Evolutionary conservation across 30 jellyfish, hydroid and myxozoan genomes (phyloP).

Genomic region (Turritopsis dohrnii): DNA sequence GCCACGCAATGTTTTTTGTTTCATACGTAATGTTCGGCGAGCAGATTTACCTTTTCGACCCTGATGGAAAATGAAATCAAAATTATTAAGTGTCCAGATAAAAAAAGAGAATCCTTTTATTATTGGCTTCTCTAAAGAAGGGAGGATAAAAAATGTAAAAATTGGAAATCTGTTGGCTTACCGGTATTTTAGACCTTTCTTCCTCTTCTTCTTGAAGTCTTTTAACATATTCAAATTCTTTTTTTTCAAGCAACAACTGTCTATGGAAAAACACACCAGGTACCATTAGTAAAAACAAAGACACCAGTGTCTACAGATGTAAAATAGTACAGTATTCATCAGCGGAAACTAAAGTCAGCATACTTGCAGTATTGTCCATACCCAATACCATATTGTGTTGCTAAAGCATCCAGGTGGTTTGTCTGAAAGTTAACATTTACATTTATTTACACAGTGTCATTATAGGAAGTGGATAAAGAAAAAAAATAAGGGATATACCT

Average conservation of each 20-base stretch:
- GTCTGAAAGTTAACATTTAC: constrained; percentile 25
- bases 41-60: constrained; percentile 95
- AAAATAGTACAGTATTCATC: neutral
- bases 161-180: no score
- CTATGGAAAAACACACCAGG: constrained; percentile 20
- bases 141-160: no score
- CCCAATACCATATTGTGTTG: constrained; percentile 76
- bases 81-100: no score
- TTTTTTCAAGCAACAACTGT: constrained; percentile 68
- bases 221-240: constrained; percentile 77
- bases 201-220: constrained; percentile 85
- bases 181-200: constrained; percentile 84
- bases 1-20: constrained; percentile 63
- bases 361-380: constrained; percentile 66
- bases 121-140: no score
- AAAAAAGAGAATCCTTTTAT: no score
- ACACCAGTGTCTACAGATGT: neutral
- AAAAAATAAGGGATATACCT: constrained; percentile 20
- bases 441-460: no score
- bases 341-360: constrained; percentile 2
- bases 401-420: constrained; percentile 60
- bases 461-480: neutral
- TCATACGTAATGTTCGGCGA: constrained; percentile 70
- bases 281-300: neutral
- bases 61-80: no score